Percentiles rank a stretch among this genome's conserved stretches.
Evolutionary conservation across 2,888 invertebrate species (phyloP).

Genomic region (Hydriomena furcata): DNA sequence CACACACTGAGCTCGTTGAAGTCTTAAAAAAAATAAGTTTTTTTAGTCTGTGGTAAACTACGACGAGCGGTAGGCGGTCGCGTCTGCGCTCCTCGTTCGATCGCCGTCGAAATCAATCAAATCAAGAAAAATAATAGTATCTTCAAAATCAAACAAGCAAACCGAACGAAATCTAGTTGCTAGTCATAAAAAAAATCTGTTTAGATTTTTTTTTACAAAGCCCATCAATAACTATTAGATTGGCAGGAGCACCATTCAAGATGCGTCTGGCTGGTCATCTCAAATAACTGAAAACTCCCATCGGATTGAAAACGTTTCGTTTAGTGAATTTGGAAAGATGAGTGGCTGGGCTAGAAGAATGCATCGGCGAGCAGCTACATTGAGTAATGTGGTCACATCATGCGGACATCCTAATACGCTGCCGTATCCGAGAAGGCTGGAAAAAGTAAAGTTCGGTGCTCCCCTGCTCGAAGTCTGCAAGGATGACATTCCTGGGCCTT

Average conservation of each 20-base stretch:
- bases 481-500: constrained; percentile 96
- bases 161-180: constrained; percentile 3
- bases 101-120: constrained; percentile 24
- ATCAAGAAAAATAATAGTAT: constrained; percentile 2
- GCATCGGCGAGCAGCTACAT: constrained; percentile 95
- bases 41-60: constrained; percentile 30
- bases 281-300: constrained; percentile 33
- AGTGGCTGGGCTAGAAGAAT: constrained; percentile 96
- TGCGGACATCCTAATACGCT: constrained; percentile 93
- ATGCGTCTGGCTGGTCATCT: constrained; percentile 37
- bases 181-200: background rate
- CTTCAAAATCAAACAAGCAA: constrained; percentile 17
- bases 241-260: constrained; percentile 24
- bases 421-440: constrained; percentile 92
- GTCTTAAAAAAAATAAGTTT: background rate
- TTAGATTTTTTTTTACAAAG: background rate
- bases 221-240: background rate
- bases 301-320: constrained; percentile 27
- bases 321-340: constrained; percentile 80
- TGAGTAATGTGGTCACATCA: constrained; percentile 95
- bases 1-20: too few relatives aligned
- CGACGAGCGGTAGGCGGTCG: constrained; percentile 28
- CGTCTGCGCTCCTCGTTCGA: constrained; percentile 23
- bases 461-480: constrained; percentile 96
- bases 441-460: constrained; percentile 97